Evolutionary conservation across 1,140 invertebrate genomes (phyloP).

Genomic region (Pygmarrhopalites habei): DNA sequence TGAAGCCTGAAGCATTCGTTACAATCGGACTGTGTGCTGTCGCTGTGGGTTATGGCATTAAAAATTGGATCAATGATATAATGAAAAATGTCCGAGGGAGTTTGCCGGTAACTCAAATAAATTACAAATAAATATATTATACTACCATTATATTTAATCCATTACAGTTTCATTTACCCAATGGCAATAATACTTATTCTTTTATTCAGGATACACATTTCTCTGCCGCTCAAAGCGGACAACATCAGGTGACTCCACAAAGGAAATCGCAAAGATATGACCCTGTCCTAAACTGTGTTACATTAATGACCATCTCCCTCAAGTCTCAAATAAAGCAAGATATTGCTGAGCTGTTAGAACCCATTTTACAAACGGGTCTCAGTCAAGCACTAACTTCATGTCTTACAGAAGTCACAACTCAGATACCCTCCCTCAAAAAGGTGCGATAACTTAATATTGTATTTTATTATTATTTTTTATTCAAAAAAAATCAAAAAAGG

Average conservation of each 20-base stretch:
- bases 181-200: conserved; percentile 2
- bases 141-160: too few species aligned
- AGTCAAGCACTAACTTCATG: conserved; percentile 85
- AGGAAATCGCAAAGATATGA: conserved; percentile 58
- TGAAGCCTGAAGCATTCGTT: conserved; percentile 68
- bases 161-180: not conserved
- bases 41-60: conserved; percentile 76
- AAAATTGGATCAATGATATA: conserved; percentile 69
- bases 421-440: conserved; percentile 79
- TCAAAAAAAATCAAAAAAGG: too few species aligned
- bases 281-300: conserved; percentile 91
- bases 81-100: conserved; percentile 77
- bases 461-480: too few species aligned
- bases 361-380: conserved; percentile 84
- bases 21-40: conserved; percentile 85
- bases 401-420: conserved; percentile 77
- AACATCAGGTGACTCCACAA: conserved; percentile 25
- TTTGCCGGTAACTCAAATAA: conserved; percentile 63
- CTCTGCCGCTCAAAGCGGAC: not conserved
- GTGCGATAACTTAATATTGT: too few species aligned
- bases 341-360: conserved; percentile 76
- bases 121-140: conserved; percentile 1
- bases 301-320: conserved; percentile 78
- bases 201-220: conserved; percentile 34
- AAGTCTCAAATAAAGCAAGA: conserved; percentile 65